These are phyloP conservation scores for Chionodraco myersi DNA, from an alignment of 2,113 vertebrate species.

Conservation along the genomic window DNA sequence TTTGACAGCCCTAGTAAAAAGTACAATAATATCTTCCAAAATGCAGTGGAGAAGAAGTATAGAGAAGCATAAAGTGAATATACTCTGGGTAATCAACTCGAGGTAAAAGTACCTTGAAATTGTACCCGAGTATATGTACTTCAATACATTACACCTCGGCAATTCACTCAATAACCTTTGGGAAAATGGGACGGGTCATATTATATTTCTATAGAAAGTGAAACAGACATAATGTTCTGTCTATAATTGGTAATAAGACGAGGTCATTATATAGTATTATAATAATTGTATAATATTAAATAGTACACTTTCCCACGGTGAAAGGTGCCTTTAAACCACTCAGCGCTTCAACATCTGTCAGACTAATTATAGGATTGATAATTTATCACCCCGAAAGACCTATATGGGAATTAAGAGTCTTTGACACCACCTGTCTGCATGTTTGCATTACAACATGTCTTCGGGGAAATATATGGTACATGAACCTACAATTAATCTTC, in stretches of 20 bases:
- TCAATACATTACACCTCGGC: no score
- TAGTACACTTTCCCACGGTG: background rate
- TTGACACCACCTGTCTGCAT: background rate
- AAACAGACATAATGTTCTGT: background rate
- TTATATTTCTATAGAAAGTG: no score
- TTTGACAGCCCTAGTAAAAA: no score
- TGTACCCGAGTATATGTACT: no score
- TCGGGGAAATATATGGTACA: background rate
- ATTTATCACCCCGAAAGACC: background rate
- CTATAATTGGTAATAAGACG: background rate
- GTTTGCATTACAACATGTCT: conserved; percentile 13
- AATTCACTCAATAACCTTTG: no score
- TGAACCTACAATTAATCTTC: conserved; percentile 30
- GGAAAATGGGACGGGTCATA: no score
- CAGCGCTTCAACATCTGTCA: background rate
- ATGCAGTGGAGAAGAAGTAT: no score
- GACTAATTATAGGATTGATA: background rate
- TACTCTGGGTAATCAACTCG: no score
- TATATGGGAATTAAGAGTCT: background rate
- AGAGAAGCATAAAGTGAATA: no score
- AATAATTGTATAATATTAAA: no score
- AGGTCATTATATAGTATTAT: background rate
- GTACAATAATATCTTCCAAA: no score
- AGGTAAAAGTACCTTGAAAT: no score
- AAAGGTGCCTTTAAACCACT: background rate